Conservation (phyloP, 2,888 invertebrate species). For the Adineta ricciae region DNA sequence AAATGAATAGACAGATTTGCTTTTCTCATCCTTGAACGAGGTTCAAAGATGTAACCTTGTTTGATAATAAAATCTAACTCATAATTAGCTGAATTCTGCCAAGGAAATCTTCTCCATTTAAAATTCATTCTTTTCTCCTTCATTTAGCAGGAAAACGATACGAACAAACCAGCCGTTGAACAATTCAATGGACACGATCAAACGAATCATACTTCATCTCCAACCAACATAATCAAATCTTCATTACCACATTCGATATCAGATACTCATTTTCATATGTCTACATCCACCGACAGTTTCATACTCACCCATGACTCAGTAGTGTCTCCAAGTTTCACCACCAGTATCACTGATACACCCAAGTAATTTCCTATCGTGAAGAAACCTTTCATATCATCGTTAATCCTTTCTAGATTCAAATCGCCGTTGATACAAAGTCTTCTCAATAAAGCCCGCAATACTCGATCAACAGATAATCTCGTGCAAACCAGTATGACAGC, state of each 20-base stretch:
- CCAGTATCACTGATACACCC: not conserved
- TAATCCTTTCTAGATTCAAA: not conserved
- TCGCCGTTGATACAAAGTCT: not conserved
- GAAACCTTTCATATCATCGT: not conserved
- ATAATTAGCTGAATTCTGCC: too few species aligned
- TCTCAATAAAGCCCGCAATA: conserved; percentile 10
- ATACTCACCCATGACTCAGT: not conserved
- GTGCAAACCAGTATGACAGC: not conserved
- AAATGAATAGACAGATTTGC: too few species aligned
- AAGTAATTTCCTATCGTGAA: not conserved
- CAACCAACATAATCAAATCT: not conserved
- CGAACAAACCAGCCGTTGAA: not conserved
- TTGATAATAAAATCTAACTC: too few species aligned
- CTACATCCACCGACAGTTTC: not conserved
- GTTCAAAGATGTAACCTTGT: too few species aligned
- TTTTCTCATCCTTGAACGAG: too few species aligned
- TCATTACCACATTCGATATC: not conserved
- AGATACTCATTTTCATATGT: not conserved
- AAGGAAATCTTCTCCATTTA: too few species aligned
- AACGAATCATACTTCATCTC: not conserved
- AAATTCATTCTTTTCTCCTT: not conserved
- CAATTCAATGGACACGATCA: conserved; percentile 13
- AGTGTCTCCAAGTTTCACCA: not conserved
- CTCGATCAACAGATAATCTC: conserved; percentile 16
- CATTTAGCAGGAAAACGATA: not conserved